These are phyloP conservation scores for Patella depressa DNA, from an alignment of 2,888 invertebrate species.

Conservation along the genomic window DNA sequence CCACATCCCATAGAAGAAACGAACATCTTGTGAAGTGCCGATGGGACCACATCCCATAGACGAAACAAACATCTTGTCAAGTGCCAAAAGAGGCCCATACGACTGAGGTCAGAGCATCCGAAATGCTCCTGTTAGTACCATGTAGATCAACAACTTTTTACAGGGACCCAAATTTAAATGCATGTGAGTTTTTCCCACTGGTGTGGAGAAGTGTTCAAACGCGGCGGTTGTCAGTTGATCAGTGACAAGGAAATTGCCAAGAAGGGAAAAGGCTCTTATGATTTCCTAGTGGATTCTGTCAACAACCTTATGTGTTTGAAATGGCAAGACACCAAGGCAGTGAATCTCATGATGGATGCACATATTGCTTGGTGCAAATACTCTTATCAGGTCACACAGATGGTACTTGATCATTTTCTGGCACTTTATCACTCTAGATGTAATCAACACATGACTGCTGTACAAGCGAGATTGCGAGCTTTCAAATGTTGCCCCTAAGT, in stretches of 20 bases:
- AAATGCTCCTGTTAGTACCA: too few species aligned
- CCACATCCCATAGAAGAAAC: too few species aligned
- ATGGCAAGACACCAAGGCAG: neutral
- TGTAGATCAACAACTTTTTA: too few species aligned
- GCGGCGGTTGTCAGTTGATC: neutral
- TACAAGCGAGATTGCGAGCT: neutral
- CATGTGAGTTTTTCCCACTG: too few species aligned
- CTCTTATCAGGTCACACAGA: neutral
- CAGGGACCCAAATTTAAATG: too few species aligned
- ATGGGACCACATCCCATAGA: too few species aligned
- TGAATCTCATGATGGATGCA: neutral
- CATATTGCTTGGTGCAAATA: neutral
- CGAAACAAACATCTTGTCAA: too few species aligned
- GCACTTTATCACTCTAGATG: neutral
- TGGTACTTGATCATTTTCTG: neutral
- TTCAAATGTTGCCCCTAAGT: neutral
- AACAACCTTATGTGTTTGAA: neutral
- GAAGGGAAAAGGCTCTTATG: neutral
- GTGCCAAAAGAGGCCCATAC: too few species aligned
- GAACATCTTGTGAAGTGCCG: too few species aligned
- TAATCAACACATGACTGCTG: neutral
- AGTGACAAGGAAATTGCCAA: neutral
- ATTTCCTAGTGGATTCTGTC: neutral
- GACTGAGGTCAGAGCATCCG: too few species aligned
- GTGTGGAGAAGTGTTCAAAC: too few species aligned